A percentile compares a stretch with the other conserved stretches of the same genome.
Conservation (phyloP, 1,140 invertebrate species). For the Papilio xuthus region DNA sequence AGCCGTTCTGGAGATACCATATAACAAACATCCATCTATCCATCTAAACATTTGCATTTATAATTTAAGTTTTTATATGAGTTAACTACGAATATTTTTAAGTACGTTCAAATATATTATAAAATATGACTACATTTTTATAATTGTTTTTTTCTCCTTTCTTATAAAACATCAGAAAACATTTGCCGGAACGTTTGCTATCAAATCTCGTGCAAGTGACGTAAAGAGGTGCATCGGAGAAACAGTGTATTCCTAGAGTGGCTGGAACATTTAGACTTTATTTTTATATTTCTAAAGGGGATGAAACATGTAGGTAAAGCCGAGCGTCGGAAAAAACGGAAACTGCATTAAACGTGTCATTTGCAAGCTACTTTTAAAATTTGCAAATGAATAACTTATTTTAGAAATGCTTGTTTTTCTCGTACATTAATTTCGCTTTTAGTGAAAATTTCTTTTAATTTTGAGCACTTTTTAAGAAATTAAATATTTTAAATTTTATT, state of each 20-base stretch:
- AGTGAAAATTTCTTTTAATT: background rate
- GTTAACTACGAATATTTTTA: too few species aligned
- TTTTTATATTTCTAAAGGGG: constrained; percentile 5
- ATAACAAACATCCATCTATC: too few species aligned
- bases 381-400: constrained; percentile 23
- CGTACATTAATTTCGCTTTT: background rate
- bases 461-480: background rate
- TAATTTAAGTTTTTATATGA: too few species aligned
- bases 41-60: too few species aligned
- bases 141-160: too few species aligned
- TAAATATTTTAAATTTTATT: background rate
- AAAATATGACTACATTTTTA: too few species aligned
- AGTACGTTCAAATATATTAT: too few species aligned
- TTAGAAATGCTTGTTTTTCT: constrained; percentile 1
- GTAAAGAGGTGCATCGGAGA: constrained; percentile 22
- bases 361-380: constrained; percentile 24
- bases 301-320: background rate
- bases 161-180: background rate
- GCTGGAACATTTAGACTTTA: background rate
- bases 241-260: background rate
- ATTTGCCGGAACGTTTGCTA: background rate
- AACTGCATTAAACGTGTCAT: constrained; percentile 26
- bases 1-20: too few species aligned
- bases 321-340: background rate
- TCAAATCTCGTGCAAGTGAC: background rate